Evolutionary conservation across 2,888 invertebrate species (phyloP).

Genomic region (Thereva nobilitata): DNA sequence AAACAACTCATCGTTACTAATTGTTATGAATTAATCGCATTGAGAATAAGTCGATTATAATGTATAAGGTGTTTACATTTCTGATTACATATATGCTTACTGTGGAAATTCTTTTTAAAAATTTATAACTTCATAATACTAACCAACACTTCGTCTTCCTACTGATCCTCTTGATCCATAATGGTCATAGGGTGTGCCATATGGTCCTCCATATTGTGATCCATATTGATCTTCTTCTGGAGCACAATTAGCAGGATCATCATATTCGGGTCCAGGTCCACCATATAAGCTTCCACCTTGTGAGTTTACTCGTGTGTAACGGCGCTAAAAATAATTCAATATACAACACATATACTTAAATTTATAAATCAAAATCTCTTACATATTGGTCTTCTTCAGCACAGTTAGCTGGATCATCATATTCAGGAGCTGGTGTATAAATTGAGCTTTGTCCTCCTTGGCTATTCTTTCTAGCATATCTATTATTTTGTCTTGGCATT

Average conservation of each 20-base stretch:
- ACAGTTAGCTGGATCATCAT: slow-evolving; percentile 91
- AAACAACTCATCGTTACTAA: too few relatives aligned
- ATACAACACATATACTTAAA: neutral
- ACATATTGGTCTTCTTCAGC: slow-evolving; percentile 91
- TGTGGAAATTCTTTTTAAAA: neutral
- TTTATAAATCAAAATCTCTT: slow-evolving; percentile 45
- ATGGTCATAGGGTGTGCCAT: slow-evolving; percentile 87
- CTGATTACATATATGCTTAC: too few relatives aligned
- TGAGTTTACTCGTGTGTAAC: slow-evolving; percentile 73
- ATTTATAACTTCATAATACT: slow-evolving; percentile 37
- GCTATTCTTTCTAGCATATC: slow-evolving; percentile 73
- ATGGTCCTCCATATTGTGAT: slow-evolving; percentile 73
- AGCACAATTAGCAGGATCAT: slow-evolving; percentile 90
- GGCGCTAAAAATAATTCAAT: slow-evolving; percentile 57
- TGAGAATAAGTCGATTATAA: too few relatives aligned
- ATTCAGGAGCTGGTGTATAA: slow-evolving; percentile 83
- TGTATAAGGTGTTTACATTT: too few relatives aligned
- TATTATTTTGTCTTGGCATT: slow-evolving; percentile 78
- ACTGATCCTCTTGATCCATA: slow-evolving; percentile 86
- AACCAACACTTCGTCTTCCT: slow-evolving; percentile 66
- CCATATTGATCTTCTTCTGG: slow-evolving; percentile 91
- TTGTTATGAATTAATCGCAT: too few relatives aligned
- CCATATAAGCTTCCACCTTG: slow-evolving; percentile 67
- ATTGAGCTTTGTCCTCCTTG: slow-evolving; percentile 82
- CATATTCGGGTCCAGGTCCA: slow-evolving; percentile 81